Base-by-base conservation (phyloP, 2,888 invertebrate genomes). In the Oeneis ivallda region DNA sequence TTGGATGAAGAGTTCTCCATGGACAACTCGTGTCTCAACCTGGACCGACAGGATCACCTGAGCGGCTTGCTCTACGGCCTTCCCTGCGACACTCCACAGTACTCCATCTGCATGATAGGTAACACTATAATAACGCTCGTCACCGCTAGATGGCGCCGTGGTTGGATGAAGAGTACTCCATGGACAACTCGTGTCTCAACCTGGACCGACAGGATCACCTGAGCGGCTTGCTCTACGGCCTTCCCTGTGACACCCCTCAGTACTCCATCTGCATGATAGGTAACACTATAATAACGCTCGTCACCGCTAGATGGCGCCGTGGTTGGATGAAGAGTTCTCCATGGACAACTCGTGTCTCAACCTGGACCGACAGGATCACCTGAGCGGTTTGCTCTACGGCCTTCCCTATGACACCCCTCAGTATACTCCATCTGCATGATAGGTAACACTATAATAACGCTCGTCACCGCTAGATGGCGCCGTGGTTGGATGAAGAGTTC, bases 341-440 rank as follows among this genome's bases (percentile, higher is more conserved):
- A 80, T 85, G 74, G 90, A 89, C 70, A 87, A 82, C 56, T 81
- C 86, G 0, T 93, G 93, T 63, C 73, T 93, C 5, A 93, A 93
- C 70, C 75, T 93, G 66, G 93, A 93, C 66, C 76, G 93, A 1
- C 89, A 86, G 58, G 92, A 92, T 63, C 93, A 93, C 63, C 76
- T 92, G 7, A 84, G 82, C 6, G 89, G 91, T 0, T 74, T 93
- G 11, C 80, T 93, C 1, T 93, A 93, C 60, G 93, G 92, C 0
- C 77, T 93, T 5, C 91, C 93, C 0, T 93, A 93, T 70, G 88
- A 89, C 45, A 92, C 88, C 0, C 84, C 91, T 1, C 93, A 93
- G 71, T n/a, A n/a, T 86, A 89, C 58, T 93, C 93, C 1, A 79
- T 92, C 15, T 93, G 93, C 67, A 83, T 91, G 81, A 84, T 89